A percentile compares a stretch with the other conserved stretches of the same genome.
phyloP scores from a whole-genome alignment of 2,888 invertebrate species.

The Apocheima hispidaria region DNA sequence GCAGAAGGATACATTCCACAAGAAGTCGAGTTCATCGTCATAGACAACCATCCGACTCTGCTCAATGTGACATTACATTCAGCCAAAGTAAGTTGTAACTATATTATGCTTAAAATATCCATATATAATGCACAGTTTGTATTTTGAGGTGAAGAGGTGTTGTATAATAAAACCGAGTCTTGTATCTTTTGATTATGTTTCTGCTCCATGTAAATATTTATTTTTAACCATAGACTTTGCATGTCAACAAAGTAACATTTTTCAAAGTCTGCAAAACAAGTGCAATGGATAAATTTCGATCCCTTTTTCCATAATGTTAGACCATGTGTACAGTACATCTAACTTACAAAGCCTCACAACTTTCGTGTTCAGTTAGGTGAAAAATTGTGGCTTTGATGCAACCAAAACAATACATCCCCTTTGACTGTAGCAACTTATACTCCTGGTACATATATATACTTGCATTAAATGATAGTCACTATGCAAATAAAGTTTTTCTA shows the following conservation, averaged over 20 bases:
- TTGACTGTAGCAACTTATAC: no score
- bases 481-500: slow-evolving; percentile 30
- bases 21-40: slow-evolving; percentile 94
- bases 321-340: no score
- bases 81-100: slow-evolving; percentile 88
- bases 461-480: background rate
- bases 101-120: background rate
- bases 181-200: background rate
- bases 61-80: slow-evolving; percentile 93
- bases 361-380: no score
- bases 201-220: background rate
- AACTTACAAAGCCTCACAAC: no score
- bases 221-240: background rate
- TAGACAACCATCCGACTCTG: slow-evolving; percentile 93
- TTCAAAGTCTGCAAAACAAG: no score
- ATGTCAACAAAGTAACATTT: no score
- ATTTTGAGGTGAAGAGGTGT: background rate
- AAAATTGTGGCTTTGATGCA: no score
- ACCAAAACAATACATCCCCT: no score
- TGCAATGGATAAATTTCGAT: no score
- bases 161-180: background rate
- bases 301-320: no score
- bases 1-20: slow-evolving; percentile 94
- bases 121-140: background rate
- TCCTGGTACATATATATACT: background rate